Evolutionary conservation across 2,888 invertebrate genomes (phyloP).

Genomic region (Actias luna): DNA sequence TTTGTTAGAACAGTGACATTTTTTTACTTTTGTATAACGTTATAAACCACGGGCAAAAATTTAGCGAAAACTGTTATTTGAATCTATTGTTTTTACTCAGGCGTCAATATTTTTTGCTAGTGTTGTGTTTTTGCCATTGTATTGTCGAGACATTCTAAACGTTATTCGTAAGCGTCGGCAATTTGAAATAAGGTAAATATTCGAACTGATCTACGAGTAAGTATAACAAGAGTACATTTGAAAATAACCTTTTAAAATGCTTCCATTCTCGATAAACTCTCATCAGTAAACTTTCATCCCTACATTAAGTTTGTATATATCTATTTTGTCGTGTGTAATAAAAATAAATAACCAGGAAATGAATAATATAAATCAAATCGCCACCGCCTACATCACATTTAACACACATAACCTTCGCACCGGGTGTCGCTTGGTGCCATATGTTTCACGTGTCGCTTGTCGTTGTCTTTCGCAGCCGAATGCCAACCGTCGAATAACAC

Average conservation of each 20-base stretch:
- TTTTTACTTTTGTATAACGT: background rate
- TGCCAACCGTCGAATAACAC: slow-evolving; percentile 72
- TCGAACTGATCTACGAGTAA: background rate
- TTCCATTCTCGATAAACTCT: background rate
- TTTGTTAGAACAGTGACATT: slow-evolving; percentile 7
- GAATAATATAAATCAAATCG: slow-evolving; percentile 20
- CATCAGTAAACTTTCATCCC: background rate
- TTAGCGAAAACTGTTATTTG: background rate
- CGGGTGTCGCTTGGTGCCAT: slow-evolving; percentile 68
- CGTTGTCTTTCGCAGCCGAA: slow-evolving; percentile 74
- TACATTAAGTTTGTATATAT: background rate
- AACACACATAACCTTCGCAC: slow-evolving; percentile 51
- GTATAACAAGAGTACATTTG: background rate
- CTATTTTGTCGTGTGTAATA: background rate
- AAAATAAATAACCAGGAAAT: background rate
- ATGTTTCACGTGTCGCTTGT: slow-evolving; percentile 74
- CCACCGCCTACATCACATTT: slow-evolving; percentile 37
- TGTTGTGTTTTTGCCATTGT: slow-evolving; percentile 10
- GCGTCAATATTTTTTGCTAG: background rate
- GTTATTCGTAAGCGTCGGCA: slow-evolving; percentile 2
- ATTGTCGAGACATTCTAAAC: background rate
- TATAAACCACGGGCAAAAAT: slow-evolving; percentile 3
- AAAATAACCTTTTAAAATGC: background rate
- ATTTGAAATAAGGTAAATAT: slow-evolving; percentile 1
- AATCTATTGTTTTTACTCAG: background rate